phyloP scores from a whole-genome alignment of 2,113 vertebrate genomes.

The Caloenas nicobarica region DNA sequence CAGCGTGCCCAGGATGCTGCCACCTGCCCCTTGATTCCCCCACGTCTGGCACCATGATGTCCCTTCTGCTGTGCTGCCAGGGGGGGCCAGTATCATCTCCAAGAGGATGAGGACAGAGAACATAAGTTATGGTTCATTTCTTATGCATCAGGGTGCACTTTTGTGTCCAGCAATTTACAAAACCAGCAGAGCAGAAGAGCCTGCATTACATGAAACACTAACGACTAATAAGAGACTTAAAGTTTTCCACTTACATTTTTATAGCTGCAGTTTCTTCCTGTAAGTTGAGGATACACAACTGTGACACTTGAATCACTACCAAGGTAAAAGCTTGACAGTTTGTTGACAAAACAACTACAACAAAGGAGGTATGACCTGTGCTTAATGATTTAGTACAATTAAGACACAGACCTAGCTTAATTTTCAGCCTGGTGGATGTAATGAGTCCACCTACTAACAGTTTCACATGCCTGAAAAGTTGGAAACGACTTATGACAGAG shows the following conservation, averaged over 20 bases:
- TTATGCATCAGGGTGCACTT: accelerated
- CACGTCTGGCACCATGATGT: accelerated
- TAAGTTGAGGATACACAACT: background rate
- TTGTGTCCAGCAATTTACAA: background rate
- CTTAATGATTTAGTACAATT: background rate
- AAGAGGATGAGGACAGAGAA: background rate
- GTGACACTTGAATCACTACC: background rate
- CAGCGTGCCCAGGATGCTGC: accelerated
- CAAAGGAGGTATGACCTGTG: background rate
- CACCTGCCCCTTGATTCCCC: background rate
- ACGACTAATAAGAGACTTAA: background rate
- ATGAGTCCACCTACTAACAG: background rate
- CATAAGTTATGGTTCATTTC: accelerated
- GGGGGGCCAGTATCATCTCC: background rate
- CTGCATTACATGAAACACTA: background rate
- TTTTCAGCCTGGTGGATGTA: background rate
- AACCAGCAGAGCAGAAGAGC: background rate
- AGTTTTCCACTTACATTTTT: background rate
- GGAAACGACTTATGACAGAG: background rate
- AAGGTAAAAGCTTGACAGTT: background rate
- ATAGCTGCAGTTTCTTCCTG: background rate
- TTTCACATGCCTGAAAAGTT: background rate
- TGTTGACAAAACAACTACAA: background rate
- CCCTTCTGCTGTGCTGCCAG: background rate
- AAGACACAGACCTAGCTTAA: background rate